Evolutionary conservation across 2,797 vertebrate species (phyloP).

Genomic region (Lacerta bilineata): DNA sequence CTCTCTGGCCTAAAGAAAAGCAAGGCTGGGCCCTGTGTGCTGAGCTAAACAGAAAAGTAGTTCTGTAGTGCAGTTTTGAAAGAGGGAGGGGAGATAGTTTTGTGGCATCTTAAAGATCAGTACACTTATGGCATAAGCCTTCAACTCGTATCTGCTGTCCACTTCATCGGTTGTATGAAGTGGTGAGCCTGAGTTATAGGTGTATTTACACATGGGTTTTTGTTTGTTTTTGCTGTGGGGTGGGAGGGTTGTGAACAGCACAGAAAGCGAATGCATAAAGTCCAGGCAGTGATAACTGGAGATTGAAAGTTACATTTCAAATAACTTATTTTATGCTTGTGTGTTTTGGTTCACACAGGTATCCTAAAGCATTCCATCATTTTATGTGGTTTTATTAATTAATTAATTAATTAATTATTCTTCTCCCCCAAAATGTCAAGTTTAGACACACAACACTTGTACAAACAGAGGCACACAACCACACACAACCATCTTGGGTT

Average conservation of each 20-base stretch:
- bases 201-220: too few relatives aligned
- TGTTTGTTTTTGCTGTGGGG: too few relatives aligned
- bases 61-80: background rate
- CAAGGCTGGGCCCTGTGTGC: background rate
- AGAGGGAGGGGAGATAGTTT: background rate
- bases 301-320: background rate
- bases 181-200: too few relatives aligned
- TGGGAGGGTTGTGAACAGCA: too few relatives aligned
- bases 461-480: too few relatives aligned
- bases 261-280: too few relatives aligned
- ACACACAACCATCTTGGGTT: background rate
- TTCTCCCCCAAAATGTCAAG: background rate
- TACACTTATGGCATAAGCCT: background rate
- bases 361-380: background rate
- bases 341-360: background rate
- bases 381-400: background rate
- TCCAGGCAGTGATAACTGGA: background rate
- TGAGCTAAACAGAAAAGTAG: background rate
- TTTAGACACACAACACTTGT: background rate
- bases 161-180: too few relatives aligned
- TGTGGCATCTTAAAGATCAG: background rate
- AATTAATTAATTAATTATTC: too few relatives aligned
- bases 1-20: too few relatives aligned
- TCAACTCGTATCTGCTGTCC: too few relatives aligned
- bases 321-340: background rate